Evolutionary conservation across 2,113 vertebrate species (phyloP), one percentile per base, ranked within the genome.

Genomic region (Neomonachus schauinslandi): DNA sequence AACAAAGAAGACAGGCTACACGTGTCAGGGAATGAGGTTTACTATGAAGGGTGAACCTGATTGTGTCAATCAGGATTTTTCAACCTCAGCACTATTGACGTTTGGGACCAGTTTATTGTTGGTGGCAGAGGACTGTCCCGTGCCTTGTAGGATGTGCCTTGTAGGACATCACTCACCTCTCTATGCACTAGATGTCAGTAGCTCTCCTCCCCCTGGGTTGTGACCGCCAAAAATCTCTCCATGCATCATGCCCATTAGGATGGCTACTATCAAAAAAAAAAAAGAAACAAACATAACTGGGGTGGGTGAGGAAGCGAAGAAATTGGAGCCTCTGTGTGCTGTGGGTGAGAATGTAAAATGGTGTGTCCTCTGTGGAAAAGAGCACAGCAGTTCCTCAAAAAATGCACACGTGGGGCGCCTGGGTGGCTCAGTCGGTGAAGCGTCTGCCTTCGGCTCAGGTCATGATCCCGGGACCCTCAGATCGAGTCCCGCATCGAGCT

Each of bases 31-130:
- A 10, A 1, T 61, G 49, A 63, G 74, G 24, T 57, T 67, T 69
- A 14, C 63, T 81, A 0, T 19, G 65, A 28, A 92, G 67, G 63
- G 15, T 87, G 69, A 81, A 39, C 33, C 18, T 24, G 11, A 59
- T 5, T 24, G 16, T 39, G 77, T 31, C 16, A 65, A 22, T 57
- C 33, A 3, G 55, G 7, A 22, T 84, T 91, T 84, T 57, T 92
- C 53, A 31, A 1, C 83, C 31, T 42, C 49, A 22, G 13, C 19
- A 3, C 5, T 77, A 0, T 21, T 0, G 5, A 9, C 7, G 2
- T 63, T 13, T 42, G 0, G 63, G 4, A 5, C 14, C 88, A 3
- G 26, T 63, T 74, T 5, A 15, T 81, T 81, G 39, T 33, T 55
- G 42, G 42, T 18, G n/a, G 14, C 39, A 11, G 36, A 86, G 42